Percentiles rank a stretch among this genome's conserved stretches.
phyloP scores from a whole-genome alignment of 2,888 invertebrate species.

The Drosophila fulvimacula region DNA sequence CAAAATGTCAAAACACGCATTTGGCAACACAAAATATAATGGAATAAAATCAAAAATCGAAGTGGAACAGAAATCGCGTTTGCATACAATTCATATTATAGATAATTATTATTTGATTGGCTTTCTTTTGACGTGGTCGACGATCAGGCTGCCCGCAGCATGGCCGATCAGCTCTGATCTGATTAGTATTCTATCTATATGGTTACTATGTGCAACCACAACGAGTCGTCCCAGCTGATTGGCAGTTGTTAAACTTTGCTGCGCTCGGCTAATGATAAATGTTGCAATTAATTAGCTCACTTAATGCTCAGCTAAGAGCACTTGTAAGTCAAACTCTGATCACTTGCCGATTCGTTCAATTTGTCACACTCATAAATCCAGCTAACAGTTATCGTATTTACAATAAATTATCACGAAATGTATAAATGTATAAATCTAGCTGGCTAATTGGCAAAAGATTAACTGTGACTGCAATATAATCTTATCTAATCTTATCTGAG shows the following conservation, averaged over 20 bases:
- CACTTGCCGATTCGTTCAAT: slow-evolving; percentile 5
- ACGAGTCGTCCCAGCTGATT: slow-evolving; percentile 7
- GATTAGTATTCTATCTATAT: neutral
- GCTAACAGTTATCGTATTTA: neutral
- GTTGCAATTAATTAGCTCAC: slow-evolving; percentile 31
- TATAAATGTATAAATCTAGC: neutral
- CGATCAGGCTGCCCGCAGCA: no score
- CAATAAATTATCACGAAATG: neutral
- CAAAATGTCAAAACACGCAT: slow-evolving; percentile 72
- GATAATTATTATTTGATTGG: slow-evolving; percentile 20
- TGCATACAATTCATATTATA: neutral
- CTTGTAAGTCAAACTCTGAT: slow-evolving; percentile 28
- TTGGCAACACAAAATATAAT: slow-evolving; percentile 34
- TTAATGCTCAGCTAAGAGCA: slow-evolving; percentile 12
- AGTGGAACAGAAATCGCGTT: neutral
- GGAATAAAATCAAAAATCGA: slow-evolving; percentile 5
- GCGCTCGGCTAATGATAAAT: slow-evolving; percentile 33
- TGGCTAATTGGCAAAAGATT: neutral
- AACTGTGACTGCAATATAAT: no score
- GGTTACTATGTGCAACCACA: neutral
- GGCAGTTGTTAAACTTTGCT: slow-evolving; percentile 24
- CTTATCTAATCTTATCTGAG: no score
- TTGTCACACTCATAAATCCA: slow-evolving; percentile 10
- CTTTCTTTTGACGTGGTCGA: slow-evolving; percentile 24
- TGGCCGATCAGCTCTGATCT: slow-evolving; percentile 14